Base-by-base conservation (phyloP, 2,113 vertebrate genomes). In the Nansenia antarctica region DNA sequence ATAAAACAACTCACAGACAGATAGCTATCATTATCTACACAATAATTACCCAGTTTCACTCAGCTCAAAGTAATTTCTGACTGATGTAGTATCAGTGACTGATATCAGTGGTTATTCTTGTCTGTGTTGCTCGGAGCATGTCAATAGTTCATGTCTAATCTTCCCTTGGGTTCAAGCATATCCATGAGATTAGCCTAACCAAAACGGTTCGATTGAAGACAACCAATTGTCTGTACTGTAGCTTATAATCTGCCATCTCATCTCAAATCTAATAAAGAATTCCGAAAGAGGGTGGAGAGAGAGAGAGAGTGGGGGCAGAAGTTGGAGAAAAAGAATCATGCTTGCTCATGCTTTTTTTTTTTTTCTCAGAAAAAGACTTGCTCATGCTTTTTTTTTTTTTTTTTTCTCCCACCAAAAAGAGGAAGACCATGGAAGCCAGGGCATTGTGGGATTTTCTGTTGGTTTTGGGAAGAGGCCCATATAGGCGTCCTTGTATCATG, bases 391-490 rank as follows among this genome's bases (percentile, higher is more conserved):
- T 82, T 49, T 22, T 80, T 86, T 82, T 49, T 22, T 85, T 85
- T 82, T 73, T 65, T 55, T 70, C 70, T 75, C 77, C 69, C 85
- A 79, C 61, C 9, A 2, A 82, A 81, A 86, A 85, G 82, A 88
- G 85, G 87, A 85, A 87, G 82, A 83, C 79, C 76, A 62, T 74
- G 81, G 84, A 87, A 85, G 80, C 83, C 81, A 74, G 67, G 70
- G 60, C 80, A 88, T 86, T 88, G 77, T 87, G 69, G 82, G 81
- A 72, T 75, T 82, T 81, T 65, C 79, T 88, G 85, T 90, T 90
- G 79, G 74, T 86, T 89, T 93, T 86, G 61, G 70, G 84, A 86
- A 63, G 83, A 91, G 89, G 87, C 87, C 86, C 72, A 39, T 67
- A 79, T 81, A 87, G 77, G 4, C 85, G 74, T 74, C 86, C 75